Evolutionary conservation across 2,113 vertebrate species (phyloP).

Genomic region (Triplophysa tibetana): DNA sequence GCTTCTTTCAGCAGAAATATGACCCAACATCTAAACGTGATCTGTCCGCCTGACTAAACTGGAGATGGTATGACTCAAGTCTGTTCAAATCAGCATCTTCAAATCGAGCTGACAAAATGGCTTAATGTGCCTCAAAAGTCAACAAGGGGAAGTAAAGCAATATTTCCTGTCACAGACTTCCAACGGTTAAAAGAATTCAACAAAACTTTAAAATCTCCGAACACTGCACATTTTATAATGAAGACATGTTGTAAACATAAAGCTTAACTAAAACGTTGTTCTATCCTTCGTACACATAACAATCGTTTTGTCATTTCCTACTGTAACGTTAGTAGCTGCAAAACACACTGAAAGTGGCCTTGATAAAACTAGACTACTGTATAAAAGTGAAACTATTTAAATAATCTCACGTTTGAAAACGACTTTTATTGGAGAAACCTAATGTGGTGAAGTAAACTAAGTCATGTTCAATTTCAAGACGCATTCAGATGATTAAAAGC

Average conservation of each 20-base stretch:
- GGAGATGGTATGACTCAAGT: neutral
- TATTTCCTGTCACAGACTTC: conserved; percentile 34
- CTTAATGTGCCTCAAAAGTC: conserved; percentile 2
- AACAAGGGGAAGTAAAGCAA: conserved; percentile 50
- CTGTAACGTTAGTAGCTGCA: neutral
- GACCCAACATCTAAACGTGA: conserved; percentile 9
- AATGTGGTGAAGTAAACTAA: no score
- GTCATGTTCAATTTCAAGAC: no score
- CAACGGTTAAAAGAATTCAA: conserved; percentile 26
- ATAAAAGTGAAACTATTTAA: neutral
- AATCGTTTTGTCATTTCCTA: neutral
- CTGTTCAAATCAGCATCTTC: neutral
- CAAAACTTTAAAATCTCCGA: neutral
- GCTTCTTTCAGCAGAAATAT: neutral
- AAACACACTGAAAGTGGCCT: neutral
- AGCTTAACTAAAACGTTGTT: neutral
- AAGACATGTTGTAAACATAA: neutral
- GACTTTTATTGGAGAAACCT: neutral
- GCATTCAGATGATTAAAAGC: no score
- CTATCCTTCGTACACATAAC: neutral
- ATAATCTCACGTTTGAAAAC: neutral
- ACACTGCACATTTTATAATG: neutral
- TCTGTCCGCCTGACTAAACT: neutral
- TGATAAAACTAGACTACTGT: neutral
- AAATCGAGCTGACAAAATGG: conserved; percentile 16